Evolutionary conservation across 2,113 vertebrate species (phyloP).

Genomic region (Capricornis sumatraensis): DNA sequence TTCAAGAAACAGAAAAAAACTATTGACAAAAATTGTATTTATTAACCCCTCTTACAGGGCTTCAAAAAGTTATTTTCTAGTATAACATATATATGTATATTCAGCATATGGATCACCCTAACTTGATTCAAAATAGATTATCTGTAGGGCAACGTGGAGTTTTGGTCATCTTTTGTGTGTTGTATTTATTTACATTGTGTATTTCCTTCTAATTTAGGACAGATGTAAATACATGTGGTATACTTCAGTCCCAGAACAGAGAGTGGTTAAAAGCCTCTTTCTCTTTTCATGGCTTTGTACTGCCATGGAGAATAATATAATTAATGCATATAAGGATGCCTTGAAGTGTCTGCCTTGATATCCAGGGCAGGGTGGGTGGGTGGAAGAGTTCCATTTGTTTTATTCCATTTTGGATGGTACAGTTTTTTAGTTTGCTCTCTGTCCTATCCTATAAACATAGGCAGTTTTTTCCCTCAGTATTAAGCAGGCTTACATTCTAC

Average conservation of each 20-base stretch:
- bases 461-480: background rate
- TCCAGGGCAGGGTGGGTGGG: too few relatives aligned
- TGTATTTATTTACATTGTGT: conserved; percentile 2
- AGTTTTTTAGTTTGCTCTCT: background rate
- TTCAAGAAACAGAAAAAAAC: background rate
- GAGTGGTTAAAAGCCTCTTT: background rate
- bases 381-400: background rate
- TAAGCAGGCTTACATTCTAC: background rate
- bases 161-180: background rate
- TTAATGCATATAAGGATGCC: background rate
- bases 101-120: background rate
- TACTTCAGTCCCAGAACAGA: background rate
- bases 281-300: background rate
- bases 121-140: background rate
- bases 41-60: background rate
- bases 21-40: background rate
- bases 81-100: background rate
- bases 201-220: conserved; percentile 16
- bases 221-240: conserved; percentile 21
- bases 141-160: background rate
- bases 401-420: background rate
- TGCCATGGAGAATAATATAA: background rate
- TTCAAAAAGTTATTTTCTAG: background rate
- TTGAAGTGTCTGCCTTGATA: background rate
- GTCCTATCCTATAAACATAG: background rate